Base-by-base conservation (phyloP, 2,888 invertebrate genomes). In the Peribatodes rhomboidaria region DNA sequence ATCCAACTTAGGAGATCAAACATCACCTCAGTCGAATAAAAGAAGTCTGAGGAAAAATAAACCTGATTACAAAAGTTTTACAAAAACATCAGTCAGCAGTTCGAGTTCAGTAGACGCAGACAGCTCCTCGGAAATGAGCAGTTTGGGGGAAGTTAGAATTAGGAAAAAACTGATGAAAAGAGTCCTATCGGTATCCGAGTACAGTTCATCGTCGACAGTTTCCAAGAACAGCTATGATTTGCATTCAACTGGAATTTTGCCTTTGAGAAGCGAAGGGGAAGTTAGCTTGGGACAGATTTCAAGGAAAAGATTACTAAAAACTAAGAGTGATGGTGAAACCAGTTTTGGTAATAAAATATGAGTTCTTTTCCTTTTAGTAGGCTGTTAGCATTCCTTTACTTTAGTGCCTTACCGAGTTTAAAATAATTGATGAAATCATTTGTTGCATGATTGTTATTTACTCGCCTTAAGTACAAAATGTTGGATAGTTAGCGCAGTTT, bases 401-500 rank as follows among this genome's bases (percentile, higher is more conserved):
- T 27, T 70, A 74, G 83, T 81, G 82, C 80, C 80, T 83, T 82
- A 76, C 56, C 50, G 16, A 59, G 44, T 58, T 61, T n/a, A 58
- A 50, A 53, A 49, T 53, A 20, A 53, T 50, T 46, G 53, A 68
- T 58, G n/a, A 52, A 57, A 52, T 53, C 41, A 42, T 60, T 54
- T 53, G 14, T 66, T 60, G 58, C 50, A 55, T 53, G 47, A 56
- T 61, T 69, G 72, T 77, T 80, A 73, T 78, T 81, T 76, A 76
- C 79, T 82, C 75, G 82, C 88, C 85, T 80, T 61, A 80, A 90
- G 90, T 90, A 90, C 90, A 90, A 90, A 90, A 83, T 75, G 77
- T 85, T 83, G 31, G n/a, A 18, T 33, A 33, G 13, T 55, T 42
- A 35, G 31, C 78, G 75, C 83, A 81, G 80, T 77, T 72, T 77